Percentiles rank a stretch among this genome's conserved stretches.
Conservation (phyloP, 2,797 vertebrate species). For the Apogon hyalosoma region DNA sequence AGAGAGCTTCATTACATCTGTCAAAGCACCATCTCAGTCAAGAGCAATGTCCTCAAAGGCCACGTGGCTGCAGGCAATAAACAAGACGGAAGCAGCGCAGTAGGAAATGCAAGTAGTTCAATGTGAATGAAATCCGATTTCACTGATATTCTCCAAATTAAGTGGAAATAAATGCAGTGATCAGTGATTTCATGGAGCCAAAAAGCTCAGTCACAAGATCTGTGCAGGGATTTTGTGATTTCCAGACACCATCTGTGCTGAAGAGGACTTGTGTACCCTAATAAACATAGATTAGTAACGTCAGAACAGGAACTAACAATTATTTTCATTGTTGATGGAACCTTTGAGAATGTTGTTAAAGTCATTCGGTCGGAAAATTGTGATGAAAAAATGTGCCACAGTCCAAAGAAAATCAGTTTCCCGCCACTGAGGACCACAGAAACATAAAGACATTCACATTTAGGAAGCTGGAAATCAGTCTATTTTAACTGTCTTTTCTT, state of each 20-base stretch:
- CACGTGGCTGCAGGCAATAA: conserved; percentile 29
- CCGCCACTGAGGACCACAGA: too few species aligned
- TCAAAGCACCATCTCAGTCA: conserved; percentile 40
- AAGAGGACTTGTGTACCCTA: conserved; percentile 26
- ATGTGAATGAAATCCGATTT: conserved; percentile 40
- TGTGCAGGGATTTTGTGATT: conserved; percentile 5
- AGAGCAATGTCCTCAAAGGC: conserved; percentile 36
- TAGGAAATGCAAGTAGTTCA: conserved; percentile 31
- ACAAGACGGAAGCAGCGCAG: conserved; percentile 12
- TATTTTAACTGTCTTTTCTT: too few species aligned
- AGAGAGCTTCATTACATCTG: conserved; percentile 52
- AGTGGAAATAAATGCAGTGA: conserved; percentile 24
- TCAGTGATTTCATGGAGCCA: conserved; percentile 20
- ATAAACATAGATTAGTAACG: conserved; percentile 4
- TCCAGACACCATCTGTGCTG: conserved; percentile 20
- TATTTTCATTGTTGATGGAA: too few species aligned
- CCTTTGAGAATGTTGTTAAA: too few species aligned
- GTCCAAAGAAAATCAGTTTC: too few species aligned
- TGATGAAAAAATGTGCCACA: too few species aligned
- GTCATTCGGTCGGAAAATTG: too few species aligned
- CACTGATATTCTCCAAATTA: conserved; percentile 35
- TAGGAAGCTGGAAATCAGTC: too few species aligned
- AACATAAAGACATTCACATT: too few species aligned
- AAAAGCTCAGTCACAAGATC: conserved; percentile 48
- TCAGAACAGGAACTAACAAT: too few species aligned